Evolutionary conservation across 1,140 invertebrate genomes (phyloP), one percentile per base, ranked within the genome.

Genomic region (Cyphomyrmex costatus): DNA sequence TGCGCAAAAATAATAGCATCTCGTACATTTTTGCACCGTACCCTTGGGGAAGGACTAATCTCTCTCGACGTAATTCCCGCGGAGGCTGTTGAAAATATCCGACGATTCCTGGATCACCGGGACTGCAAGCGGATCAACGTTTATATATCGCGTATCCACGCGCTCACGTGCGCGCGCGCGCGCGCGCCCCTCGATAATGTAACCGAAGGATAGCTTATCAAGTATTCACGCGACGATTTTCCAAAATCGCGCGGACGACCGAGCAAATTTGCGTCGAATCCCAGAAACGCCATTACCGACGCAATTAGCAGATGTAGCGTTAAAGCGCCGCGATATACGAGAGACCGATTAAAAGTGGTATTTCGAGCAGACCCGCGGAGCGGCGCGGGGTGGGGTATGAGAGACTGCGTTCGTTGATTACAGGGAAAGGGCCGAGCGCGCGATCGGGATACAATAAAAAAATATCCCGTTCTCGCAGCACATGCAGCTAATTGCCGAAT

Each of bases 141-240:
- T 85, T 85, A 85, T 85, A 85, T 68, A 56, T 53, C 61, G 16
- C 36, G 51, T 51, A 12, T 49, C 6, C 49, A 10, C 74, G 27
- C 12, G 46, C 14, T 19, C n/a, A 10, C n/a, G 19, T 24, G 63
- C 10, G 51, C 19, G 42, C 21, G 5, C 24, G 19, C 27, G 16
- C 16, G 27, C 10, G 77, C n/a, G 53, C 24, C 21, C 27, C 53
- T 42, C 30, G 79, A 83, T 83, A 74, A 83, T 83, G 79, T 73
- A 61, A 74, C 36, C 33, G 33, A 36, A 49, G 68, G 71, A 82
- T 58, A 16, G 77, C 85, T 86, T 86, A 86, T 86, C 78, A 80
- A 86, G 78, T 70, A 86, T 86, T 86, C 85, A 83, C 51, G 63
- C 46, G 82, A 79, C 84, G 76, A 86, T 80, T 85, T 85, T 86